Conservation (phyloP, 2,888 invertebrate species). For the Acholoe squamosa region DNA sequence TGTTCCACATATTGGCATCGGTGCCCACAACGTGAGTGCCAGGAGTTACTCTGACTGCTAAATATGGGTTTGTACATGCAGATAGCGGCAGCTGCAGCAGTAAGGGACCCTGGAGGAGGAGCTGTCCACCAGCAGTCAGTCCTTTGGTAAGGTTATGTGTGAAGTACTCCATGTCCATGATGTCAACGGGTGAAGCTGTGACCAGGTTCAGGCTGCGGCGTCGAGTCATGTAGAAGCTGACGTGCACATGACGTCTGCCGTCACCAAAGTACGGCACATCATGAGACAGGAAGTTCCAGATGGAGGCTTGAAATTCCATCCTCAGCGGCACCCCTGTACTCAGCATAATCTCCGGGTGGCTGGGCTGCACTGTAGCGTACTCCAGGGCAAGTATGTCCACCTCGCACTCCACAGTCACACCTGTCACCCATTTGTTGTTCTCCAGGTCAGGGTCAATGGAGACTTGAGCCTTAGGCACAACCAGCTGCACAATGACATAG, state of each 20-base stretch:
- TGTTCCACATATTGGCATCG: not conserved
- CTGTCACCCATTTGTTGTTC: not conserved
- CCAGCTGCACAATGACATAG: not conserved
- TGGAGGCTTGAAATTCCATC: not conserved
- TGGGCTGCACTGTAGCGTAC: not conserved
- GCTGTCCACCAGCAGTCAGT: not conserved
- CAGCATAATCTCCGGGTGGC: not conserved
- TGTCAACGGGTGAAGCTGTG: not conserved
- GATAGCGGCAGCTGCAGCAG: not conserved
- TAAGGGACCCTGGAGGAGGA: not conserved
- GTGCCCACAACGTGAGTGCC: conserved; percentile 6
- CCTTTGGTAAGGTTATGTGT: not conserved
- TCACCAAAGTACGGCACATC: not conserved
- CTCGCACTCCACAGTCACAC: not conserved
- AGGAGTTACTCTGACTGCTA: not conserved
- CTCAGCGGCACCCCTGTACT: not conserved
- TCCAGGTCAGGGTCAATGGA: conserved; percentile 26
- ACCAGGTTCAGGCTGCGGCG: not conserved
- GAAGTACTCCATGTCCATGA: conserved; percentile 24
- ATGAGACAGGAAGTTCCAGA: not conserved
- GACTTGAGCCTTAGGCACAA: not conserved
- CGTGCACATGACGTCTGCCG: not conserved
- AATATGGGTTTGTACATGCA: not conserved
- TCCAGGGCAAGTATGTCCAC: not conserved
- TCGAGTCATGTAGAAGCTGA: not conserved